These are phyloP conservation scores for Spodoptera litura DNA, from an alignment of 1,140 invertebrate species.

Conservation along the genomic window DNA sequence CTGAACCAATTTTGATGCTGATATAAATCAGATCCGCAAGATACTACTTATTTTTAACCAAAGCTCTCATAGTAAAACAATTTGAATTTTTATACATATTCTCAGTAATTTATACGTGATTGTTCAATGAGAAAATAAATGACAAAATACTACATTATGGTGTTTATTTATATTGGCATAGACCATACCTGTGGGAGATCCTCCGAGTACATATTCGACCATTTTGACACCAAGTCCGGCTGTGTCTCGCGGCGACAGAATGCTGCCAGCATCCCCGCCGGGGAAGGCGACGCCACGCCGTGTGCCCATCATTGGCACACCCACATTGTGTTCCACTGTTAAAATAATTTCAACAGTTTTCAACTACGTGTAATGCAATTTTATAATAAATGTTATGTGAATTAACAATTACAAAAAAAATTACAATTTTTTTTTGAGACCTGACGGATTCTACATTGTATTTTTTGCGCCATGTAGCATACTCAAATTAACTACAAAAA, in stretches of 20 bases:
- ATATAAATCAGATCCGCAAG: no score
- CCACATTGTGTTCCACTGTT: conserved; percentile 91
- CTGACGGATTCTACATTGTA: no score
- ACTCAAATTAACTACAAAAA: no score
- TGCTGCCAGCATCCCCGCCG: conserved; percentile 86
- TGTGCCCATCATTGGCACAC: conserved; percentile 91
- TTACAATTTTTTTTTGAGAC: no score
- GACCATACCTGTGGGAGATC: conserved; percentile 91
- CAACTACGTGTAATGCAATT: conserved; percentile 8
- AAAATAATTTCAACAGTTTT: conserved; percentile 43
- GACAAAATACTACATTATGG: no score
- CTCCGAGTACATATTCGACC: conserved; percentile 98
- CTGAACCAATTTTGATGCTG: no score
- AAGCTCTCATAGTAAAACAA: no score
- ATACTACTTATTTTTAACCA: no score
- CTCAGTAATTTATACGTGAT: no score
- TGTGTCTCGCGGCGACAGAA: conserved; percentile 90
- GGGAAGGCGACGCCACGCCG: conserved; percentile 88
- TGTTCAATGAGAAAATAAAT: no score
- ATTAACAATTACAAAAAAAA: neutral
- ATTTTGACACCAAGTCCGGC: conserved; percentile 97
- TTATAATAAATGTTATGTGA: neutral
- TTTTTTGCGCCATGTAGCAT: no score
- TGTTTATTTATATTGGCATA: neutral
- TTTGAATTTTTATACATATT: no score